phyloP scores from a whole-genome alignment of 2,113 vertebrate genomes.

The Struthidea cinerea region DNA sequence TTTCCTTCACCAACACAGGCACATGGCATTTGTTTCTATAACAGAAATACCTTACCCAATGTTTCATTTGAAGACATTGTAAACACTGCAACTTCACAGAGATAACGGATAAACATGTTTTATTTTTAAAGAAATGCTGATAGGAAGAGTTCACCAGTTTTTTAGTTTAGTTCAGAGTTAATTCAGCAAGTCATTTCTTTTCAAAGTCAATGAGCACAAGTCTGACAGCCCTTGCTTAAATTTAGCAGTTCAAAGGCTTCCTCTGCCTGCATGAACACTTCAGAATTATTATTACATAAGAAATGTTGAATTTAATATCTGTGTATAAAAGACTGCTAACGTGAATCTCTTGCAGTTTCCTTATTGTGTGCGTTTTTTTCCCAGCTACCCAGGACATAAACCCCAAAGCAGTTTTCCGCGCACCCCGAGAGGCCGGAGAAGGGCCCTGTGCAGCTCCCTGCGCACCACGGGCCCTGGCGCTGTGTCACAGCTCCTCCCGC shows the following conservation, averaged over 20 bases:
- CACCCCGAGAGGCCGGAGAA: fast-evolving
- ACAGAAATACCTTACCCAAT: neutral
- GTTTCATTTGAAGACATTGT: neutral
- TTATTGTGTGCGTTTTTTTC: neutral
- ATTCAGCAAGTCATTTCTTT: neutral
- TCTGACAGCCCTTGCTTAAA: neutral
- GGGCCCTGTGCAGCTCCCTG: neutral
- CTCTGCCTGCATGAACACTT: neutral
- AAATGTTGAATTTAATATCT: neutral
- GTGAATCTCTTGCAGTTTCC: neutral
- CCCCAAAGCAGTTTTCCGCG: neutral
- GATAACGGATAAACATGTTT: neutral
- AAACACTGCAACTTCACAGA: neutral
- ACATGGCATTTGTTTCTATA: neutral
- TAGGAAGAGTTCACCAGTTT: neutral
- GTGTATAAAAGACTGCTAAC: neutral
- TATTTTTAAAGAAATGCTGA: neutral
- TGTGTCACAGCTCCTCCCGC: neutral
- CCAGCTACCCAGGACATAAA: neutral
- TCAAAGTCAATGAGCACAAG: neutral
- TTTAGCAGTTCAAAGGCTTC: neutral
- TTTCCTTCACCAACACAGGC: neutral
- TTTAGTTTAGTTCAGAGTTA: neutral
- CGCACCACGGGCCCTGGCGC: neutral
- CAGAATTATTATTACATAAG: neutral